Evolutionary conservation across 2,113 vertebrate genomes (phyloP).

Genomic region (Trogon surrucura): DNA sequence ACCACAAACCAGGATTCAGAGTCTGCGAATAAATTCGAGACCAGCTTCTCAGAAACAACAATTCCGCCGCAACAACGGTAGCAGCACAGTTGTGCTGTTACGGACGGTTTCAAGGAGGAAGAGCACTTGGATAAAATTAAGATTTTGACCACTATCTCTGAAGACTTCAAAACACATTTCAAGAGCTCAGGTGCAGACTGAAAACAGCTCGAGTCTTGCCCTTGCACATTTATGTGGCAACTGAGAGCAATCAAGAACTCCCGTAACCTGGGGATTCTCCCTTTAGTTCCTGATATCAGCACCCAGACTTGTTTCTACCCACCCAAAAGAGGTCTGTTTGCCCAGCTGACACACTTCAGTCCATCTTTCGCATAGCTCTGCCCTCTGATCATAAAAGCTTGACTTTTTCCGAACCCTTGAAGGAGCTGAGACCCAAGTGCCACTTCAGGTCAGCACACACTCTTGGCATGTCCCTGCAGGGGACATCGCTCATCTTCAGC

Average conservation of each 20-base stretch:
- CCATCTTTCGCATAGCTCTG: background rate
- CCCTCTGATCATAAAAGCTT: background rate
- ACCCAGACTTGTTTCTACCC: background rate
- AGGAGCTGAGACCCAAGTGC: background rate
- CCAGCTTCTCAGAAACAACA: background rate
- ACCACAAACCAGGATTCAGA: conserved; percentile 1
- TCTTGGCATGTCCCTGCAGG: background rate
- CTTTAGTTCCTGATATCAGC: background rate
- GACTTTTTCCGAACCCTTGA: background rate
- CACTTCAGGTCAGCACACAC: background rate
- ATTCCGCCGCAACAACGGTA: too few species aligned
- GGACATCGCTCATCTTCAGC: background rate
- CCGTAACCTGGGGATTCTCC: background rate
- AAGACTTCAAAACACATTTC: background rate
- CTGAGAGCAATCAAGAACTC: background rate
- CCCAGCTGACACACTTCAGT: background rate
- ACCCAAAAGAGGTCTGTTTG: background rate
- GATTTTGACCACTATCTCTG: background rate
- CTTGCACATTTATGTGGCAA: background rate
- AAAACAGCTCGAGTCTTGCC: background rate
- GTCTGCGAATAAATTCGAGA: background rate
- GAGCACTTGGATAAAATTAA: background rate
- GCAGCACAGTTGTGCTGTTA: background rate
- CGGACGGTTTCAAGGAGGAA: background rate
- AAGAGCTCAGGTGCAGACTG: background rate